Evolutionary conservation across 2,113 vertebrate species (phyloP), one percentile per base, ranked within the genome.

Genomic region (Natator depressus): DNA sequence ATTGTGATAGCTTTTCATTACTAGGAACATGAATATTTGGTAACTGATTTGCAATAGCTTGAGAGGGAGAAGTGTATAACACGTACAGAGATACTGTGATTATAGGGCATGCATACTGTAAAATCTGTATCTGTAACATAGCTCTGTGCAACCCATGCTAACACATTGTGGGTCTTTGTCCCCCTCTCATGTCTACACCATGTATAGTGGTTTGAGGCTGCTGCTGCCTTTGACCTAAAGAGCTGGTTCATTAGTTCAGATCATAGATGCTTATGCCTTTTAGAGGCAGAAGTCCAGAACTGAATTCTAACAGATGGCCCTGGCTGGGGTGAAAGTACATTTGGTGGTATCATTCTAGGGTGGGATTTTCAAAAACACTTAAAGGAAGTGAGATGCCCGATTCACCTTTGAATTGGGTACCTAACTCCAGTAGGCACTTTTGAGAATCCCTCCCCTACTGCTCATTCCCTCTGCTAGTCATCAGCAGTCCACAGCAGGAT

Each of bases 401-500:
- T 88, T 20, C 88, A 10, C 12, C 59, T 0, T 1, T 81, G 80
- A 5, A 59, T 79, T 87, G 79, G 85, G n/a, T 4, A 57, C 11
- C 72, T 87, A 47, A n/a, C 27, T 8, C 24, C 54, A 55, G 46
- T 47, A 24, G 84, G 50, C 1, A 0, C 22, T 82, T 47, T 51
- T 69, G 10, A 50, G 14, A 9, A 2, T 13, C 38, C n/a, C 92
- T 69, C 35, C 17, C 29, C 17, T n/a, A 17, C 65, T 72, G n/a
- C 65, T 72, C 62, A n/a, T n/a, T 72, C 65, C 65, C 19, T 72
- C 35, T 72, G n/a, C 65, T 38, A 38, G 65, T 72, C 65, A 29
- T 4, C 49, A 38, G 79, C 55, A 2, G 0, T 0, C 27, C 2
- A 42, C 5, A 42, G 42, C 5, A 42, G 87, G 24, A 16, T 38